A percentile compares a stretch with the other conserved stretches of the same genome.
phyloP scores from a whole-genome alignment of 1,140 invertebrate species.

The Tetramorium simillimum region DNA sequence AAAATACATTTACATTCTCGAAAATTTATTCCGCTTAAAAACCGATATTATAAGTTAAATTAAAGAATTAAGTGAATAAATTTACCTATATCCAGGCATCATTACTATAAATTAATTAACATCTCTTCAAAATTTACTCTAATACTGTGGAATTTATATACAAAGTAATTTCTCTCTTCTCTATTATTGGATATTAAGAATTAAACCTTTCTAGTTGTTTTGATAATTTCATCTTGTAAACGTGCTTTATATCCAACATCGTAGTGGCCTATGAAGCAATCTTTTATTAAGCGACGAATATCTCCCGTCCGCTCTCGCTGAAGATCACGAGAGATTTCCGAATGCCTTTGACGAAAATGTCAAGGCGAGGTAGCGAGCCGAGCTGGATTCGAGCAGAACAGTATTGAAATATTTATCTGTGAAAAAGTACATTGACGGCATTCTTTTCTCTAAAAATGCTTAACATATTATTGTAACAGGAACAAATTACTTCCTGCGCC shows the following conservation, averaged over 20 bases:
- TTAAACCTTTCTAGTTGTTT: not conserved
- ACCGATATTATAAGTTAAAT: not conserved
- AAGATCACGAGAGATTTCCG: slow-evolving; percentile 49
- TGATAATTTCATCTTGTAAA: not conserved
- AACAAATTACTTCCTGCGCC: not conserved
- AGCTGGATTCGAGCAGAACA: slow-evolving; percentile 18
- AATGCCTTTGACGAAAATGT: slow-evolving; percentile 70
- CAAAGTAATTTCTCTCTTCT: not conserved
- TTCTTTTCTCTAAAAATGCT: slow-evolving; percentile 5
- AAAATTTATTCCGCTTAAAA: not conserved
- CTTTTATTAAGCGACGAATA: slow-evolving; percentile 31
- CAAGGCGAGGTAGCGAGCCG: slow-evolving; percentile 70
- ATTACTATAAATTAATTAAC: not conserved
- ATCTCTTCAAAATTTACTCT: not conserved
- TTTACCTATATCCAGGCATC: not conserved
- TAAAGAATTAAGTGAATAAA: not conserved
- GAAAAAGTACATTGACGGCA: slow-evolving; percentile 1
- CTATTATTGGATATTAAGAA: not conserved
- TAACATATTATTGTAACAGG: not conserved
- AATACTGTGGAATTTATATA: not conserved
- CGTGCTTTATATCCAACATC: not conserved
- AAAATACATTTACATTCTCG: not conserved
- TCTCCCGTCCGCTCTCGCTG: slow-evolving; percentile 19
- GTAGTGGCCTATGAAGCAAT: slow-evolving; percentile 62
- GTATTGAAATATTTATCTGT: slow-evolving; percentile 4